These are phyloP conservation scores for Aphodius sticticus DNA, from an alignment of 2,888 invertebrate species.

Conservation along the genomic window DNA sequence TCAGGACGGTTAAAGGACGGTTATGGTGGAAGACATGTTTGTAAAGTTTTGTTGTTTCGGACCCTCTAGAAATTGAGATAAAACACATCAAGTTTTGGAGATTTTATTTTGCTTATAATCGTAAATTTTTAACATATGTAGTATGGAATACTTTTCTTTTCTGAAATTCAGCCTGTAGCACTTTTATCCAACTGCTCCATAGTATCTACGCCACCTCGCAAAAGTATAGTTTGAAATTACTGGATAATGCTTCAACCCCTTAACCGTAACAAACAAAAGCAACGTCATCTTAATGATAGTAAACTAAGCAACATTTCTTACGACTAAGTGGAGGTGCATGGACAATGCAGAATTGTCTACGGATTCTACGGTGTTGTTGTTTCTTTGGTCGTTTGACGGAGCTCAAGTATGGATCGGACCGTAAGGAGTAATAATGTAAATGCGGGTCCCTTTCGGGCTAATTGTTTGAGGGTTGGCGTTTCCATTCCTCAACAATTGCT, in stretches of 20 bases:
- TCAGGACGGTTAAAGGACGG: no score
- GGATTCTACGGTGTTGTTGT: background rate
- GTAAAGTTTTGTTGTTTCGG: no score
- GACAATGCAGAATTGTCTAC: background rate
- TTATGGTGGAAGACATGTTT: no score
- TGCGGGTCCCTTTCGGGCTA: conserved; percentile 9
- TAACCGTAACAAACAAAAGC: background rate
- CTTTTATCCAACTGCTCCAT: no score
- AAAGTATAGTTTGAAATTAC: no score
- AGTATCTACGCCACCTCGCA: no score
- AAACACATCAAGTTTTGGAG: no score
- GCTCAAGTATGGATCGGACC: background rate
- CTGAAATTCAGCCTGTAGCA: no score
- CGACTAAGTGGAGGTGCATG: background rate
- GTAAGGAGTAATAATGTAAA: background rate
- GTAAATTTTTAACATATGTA: no score
- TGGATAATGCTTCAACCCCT: background rate
- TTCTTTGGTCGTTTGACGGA: background rate
- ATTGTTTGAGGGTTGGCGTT: conserved; percentile 18
- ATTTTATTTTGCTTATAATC: no score
- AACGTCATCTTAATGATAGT: background rate
- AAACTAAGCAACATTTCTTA: background rate
- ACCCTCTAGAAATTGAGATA: no score
- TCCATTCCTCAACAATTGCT: conserved; percentile 22
- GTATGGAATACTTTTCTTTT: no score